These are phyloP conservation scores for Lutraria lutraria DNA, from an alignment of 2,888 invertebrate genomes.

Conservation along the genomic window DNA sequence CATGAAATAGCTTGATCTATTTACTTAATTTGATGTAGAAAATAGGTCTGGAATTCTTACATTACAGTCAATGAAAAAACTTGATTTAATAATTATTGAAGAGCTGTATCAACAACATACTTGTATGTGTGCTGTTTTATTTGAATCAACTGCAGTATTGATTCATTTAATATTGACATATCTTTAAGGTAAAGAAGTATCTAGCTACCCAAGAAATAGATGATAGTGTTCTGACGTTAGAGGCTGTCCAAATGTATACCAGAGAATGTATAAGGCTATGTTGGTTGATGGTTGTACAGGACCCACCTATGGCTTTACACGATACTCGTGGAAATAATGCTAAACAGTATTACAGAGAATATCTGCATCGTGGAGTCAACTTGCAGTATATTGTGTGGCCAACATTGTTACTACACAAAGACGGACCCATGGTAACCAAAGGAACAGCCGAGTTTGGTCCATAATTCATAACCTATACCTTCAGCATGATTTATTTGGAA, in stretches of 20 bases:
- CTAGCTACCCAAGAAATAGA: background rate
- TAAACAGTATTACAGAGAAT: background rate
- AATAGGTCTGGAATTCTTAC: too few relatives aligned
- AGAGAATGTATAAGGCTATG: constrained; percentile 16
- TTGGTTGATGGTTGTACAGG: constrained; percentile 27
- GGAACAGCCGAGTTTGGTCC: background rate
- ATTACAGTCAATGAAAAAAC: too few relatives aligned
- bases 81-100: too few relatives aligned
- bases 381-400: constrained; percentile 16
- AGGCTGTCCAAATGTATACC: background rate
- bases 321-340: background rate
- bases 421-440: background rate
- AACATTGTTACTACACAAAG: background rate
- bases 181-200: background rate
- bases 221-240: background rate
- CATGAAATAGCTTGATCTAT: too few relatives aligned
- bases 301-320: constrained; percentile 20
- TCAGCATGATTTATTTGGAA: too few relatives aligned
- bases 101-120: too few relatives aligned
- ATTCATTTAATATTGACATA: background rate
- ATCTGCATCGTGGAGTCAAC: background rate
- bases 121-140: too few relatives aligned
- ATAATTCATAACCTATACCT: too few relatives aligned
- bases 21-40: too few relatives aligned
- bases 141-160: too few relatives aligned